phyloP scores from a whole-genome alignment of 2,888 invertebrate species.

The Limnephilus rhombicus region DNA sequence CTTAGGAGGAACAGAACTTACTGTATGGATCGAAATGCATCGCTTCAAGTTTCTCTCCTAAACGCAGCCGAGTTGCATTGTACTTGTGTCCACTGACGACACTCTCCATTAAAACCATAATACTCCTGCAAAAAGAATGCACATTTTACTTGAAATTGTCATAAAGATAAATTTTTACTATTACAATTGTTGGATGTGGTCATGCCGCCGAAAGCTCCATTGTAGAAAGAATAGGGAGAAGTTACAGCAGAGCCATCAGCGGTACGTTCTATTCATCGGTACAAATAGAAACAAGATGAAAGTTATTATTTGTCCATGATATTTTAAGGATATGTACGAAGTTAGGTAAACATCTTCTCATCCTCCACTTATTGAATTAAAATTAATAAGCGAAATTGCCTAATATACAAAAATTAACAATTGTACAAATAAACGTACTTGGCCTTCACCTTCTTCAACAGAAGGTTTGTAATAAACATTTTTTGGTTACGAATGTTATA shows the following conservation, averaged over 20 bases:
- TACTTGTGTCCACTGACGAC: conserved; percentile 86
- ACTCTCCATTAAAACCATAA: conserved; percentile 90
- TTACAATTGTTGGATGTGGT: not conserved
- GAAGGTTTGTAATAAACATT: conserved; percentile 85
- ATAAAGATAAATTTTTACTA: not conserved
- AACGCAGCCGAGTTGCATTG: conserved; percentile 82
- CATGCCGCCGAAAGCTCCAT: not conserved
- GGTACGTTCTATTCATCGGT: not conserved
- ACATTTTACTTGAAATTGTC: not conserved
- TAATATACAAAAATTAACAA: not conserved
- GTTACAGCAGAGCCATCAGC: not conserved
- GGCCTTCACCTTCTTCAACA: conserved; percentile 86
- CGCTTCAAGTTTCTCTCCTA: conserved; percentile 87
- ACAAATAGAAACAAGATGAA: not conserved
- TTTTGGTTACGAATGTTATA: not conserved
- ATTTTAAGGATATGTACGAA: not conserved
- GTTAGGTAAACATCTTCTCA: not conserved
- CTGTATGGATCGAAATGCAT: conserved; percentile 88
- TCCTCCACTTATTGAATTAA: not conserved
- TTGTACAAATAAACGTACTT: conserved; percentile 79
- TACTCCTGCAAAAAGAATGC: conserved; percentile 65
- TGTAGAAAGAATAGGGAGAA: not conserved
- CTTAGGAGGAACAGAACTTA: conserved; percentile 75
- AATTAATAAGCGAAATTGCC: not conserved
- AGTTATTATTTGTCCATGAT: not conserved